A percentile compares a stretch with the other conserved stretches of the same genome.
Conservation (phyloP, 2,888 invertebrate genomes). For the Heliconius sara region DNA sequence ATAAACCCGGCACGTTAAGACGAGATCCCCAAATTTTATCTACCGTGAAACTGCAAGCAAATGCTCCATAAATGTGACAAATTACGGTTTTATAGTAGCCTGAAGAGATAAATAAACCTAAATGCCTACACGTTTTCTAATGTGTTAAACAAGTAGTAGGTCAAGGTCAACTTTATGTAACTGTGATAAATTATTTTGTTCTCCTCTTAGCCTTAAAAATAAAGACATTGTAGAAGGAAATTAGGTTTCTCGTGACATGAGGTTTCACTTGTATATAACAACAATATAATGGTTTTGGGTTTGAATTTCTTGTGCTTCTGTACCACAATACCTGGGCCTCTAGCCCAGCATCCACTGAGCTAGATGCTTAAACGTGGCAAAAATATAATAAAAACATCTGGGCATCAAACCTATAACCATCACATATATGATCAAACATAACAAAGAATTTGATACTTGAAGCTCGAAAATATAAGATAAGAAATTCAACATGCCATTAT, state of each 20-base stretch:
- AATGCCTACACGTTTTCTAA: conserved; percentile 12
- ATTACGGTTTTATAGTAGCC: conserved; percentile 38
- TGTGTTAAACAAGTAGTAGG: neutral
- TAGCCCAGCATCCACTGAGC: no score
- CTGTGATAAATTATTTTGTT: neutral
- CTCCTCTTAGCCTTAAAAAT: neutral
- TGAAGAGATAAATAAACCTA: conserved; percentile 35
- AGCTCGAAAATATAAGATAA: neutral
- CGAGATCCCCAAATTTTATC: conserved; percentile 34
- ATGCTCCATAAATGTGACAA: conserved; percentile 40
- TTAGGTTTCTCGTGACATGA: no score
- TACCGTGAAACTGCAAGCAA: conserved; percentile 41
- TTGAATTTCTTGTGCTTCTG: neutral
- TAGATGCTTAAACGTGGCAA: no score
- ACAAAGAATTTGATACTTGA: neutral
- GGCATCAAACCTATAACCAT: no score
- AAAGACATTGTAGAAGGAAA: neutral
- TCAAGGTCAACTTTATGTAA: neutral
- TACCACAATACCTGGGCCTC: neutral
- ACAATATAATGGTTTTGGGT: no score
- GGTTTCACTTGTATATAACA: no score
- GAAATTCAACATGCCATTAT: neutral
- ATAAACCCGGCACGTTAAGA: conserved; percentile 4
- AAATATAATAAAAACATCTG: no score
- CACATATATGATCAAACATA: no score